Evolutionary conservation across 1,140 invertebrate species (phyloP).

Genomic region (Laupala kohalensis): DNA sequence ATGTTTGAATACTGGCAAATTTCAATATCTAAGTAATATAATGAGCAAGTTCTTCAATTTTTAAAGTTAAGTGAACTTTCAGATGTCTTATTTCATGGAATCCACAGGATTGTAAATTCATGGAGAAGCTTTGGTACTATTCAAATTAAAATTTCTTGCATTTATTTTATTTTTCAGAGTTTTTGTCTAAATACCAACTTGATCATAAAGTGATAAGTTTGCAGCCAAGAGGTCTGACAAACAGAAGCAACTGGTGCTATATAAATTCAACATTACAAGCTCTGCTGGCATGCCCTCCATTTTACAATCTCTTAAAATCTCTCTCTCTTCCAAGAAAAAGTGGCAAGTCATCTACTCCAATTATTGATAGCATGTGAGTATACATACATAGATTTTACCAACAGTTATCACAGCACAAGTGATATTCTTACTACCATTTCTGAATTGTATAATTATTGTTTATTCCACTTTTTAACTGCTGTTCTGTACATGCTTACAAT

Average conservation of each 20-base stretch:
- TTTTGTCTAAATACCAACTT: slow-evolving; percentile 53
- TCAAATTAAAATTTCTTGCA: not conserved
- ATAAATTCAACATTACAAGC: slow-evolving; percentile 87
- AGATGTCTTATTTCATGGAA: too few species aligned
- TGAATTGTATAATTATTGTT: too few species aligned
- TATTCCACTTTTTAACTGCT: not conserved
- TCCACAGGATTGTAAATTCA: too few species aligned
- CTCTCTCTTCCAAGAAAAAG: slow-evolving; percentile 40
- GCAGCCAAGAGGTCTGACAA: slow-evolving; percentile 74
- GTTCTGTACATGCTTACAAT: not conserved
- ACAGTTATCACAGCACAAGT: too few species aligned
- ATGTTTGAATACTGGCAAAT: too few species aligned
- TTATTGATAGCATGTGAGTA: slow-evolving; percentile 83
- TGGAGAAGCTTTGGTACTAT: too few species aligned
- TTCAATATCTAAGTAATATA: too few species aligned
- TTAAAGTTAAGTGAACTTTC: too few species aligned
- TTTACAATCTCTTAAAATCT: slow-evolving; percentile 77
- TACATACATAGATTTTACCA: not conserved
- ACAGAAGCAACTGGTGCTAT: slow-evolving; percentile 90
- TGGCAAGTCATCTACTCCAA: slow-evolving; percentile 58
- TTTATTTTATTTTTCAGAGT: slow-evolving; percentile 42
- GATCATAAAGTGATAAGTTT: slow-evolving; percentile 59
- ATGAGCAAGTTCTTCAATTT: too few species aligned
- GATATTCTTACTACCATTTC: too few species aligned
- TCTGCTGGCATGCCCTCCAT: slow-evolving; percentile 79